Base-by-base conservation (phyloP, 2,797 vertebrate species). In the Notolabrus celidotus region DNA sequence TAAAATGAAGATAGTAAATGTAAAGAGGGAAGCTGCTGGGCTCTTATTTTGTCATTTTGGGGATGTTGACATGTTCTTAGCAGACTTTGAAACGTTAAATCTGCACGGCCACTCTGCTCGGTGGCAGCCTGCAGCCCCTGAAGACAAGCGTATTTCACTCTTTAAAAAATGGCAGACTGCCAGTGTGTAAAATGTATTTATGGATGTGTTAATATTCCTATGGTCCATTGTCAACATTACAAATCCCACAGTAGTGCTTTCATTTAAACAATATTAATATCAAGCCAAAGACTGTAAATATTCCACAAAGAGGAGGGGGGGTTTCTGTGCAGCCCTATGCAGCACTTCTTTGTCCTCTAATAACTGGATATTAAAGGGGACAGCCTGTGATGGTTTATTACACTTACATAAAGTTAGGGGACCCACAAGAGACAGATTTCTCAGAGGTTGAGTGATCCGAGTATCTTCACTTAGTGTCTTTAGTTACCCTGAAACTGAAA, bases 281-380 rank as follows among this genome's bases (percentile, higher is more conserved):
- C 25, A 46, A 62, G 33, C 33, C 33, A 61, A 27, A 62, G 36
- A 41, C 10, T 31, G 33, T 23, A 22, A 63, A 52, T 42, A 63
- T 31, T 27, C 33, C 22, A 38, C 29, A 11, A 38, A 31, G 10
- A 17, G 25, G 12, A 5, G 22, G 45, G 34, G n/a, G 22, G 19
- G 20, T 61, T 8, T 8, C 20, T 11, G 29, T 53, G n/a, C 11
- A 19, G 54, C 16, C 20, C n/a, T 47, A 63, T 29, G 22, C 19
- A 16, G 36, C 7, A 4, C 11, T 19, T 5, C 23, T 20, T 3
- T 17, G 23, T 29, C 22, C 10, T 41, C 9, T n/a, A 8, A 20
- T 14, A 45, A 39, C 29, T 47, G 11, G 22, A 31, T 22, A 67
- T 22, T 38, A 16, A 46, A 59, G 4, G 9, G 42, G 42, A 59